These are phyloP conservation scores for Pararge aegeria DNA, from an alignment of 1,140 invertebrate genomes.

Conservation along the genomic window DNA sequence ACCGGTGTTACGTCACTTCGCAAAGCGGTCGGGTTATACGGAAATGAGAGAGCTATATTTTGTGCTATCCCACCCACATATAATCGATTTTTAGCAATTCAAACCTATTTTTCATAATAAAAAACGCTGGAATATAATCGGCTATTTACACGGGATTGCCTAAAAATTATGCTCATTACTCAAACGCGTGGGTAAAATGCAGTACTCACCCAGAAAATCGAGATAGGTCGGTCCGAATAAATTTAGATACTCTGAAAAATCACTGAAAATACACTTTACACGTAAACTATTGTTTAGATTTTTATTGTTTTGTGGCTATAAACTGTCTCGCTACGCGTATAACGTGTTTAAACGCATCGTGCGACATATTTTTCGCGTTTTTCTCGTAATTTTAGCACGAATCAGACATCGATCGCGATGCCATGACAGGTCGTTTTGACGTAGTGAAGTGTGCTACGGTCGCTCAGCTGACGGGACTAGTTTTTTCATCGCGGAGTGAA, in stretches of 20 bases:
- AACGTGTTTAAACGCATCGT: constrained; percentile 43
- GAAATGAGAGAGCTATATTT: constrained; percentile 50
- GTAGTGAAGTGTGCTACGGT: constrained; percentile 56
- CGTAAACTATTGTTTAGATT: constrained; percentile 39
- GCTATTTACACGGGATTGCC: constrained; percentile 25
- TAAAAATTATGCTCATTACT: constrained; percentile 21
- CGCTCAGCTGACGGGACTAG: constrained; percentile 69
- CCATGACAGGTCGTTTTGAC: constrained; percentile 72
- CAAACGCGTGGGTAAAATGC: constrained; percentile 36
- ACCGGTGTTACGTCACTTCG: constrained; percentile 55
- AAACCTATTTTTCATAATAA: constrained; percentile 44
- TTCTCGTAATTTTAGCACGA: constrained; percentile 62
- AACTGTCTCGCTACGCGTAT: constrained; percentile 33
- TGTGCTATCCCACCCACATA: constrained; percentile 68
- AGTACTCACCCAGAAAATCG: constrained; percentile 68
- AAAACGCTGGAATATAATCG: constrained; percentile 23
- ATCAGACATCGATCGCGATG: constrained; percentile 67
- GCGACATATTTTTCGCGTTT: constrained; percentile 68
- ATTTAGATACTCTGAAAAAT: constrained; percentile 70
- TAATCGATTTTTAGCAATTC: constrained; percentile 74
- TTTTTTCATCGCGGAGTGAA: constrained; percentile 57
- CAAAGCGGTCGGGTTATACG: constrained; percentile 56
- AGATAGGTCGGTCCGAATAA: constrained; percentile 63
- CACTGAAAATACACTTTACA: constrained; percentile 65
- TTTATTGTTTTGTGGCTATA: constrained; percentile 46